A percentile compares a stretch with the other conserved stretches of the same genome.
Evolutionary conservation across 2,113 vertebrate species (phyloP).

Genomic region (Leptodactylus fuscus): DNA sequence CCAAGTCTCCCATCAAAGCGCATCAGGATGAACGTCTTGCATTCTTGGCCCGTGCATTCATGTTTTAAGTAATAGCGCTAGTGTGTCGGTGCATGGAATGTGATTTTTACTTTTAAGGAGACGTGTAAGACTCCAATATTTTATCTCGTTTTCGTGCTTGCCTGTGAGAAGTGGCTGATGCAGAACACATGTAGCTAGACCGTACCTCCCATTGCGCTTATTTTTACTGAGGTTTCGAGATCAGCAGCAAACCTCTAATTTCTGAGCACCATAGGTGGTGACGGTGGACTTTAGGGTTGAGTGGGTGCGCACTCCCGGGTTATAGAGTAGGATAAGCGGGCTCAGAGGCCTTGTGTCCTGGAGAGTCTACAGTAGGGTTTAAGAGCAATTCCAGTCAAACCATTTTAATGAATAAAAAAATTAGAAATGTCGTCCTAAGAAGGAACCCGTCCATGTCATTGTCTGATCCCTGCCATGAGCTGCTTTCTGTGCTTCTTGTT

Average conservation of each 20-base stretch:
- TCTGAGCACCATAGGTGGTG: not conserved
- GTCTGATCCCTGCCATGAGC: too few species aligned
- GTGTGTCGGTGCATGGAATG: constrained; percentile 17
- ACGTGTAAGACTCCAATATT: not conserved
- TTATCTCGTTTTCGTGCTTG: constrained; percentile 6
- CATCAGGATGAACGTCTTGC: constrained; percentile 33
- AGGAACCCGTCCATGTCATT: too few species aligned
- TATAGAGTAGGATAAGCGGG: too few species aligned
- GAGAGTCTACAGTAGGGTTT: not conserved
- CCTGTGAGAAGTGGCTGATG: not conserved
- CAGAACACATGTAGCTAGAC: not conserved
- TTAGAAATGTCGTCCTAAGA: not conserved
- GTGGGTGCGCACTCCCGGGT: too few species aligned
- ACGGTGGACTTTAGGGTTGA: too few species aligned
- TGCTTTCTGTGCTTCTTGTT: too few species aligned
- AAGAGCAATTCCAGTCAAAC: not conserved
- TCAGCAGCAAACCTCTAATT: not conserved
- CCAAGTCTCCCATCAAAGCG: constrained; percentile 35
- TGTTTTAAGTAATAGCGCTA: not conserved
- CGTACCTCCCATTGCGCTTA: not conserved
- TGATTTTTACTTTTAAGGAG: constrained; percentile 7
- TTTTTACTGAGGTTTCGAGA: not conserved
- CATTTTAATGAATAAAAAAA: not conserved
- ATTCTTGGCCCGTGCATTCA: constrained; percentile 25
- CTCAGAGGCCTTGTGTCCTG: not conserved